These are phyloP conservation scores for Callyntrura guangdongensis DNA, from an alignment of 2,888 invertebrate genomes.

Conservation along the genomic window DNA sequence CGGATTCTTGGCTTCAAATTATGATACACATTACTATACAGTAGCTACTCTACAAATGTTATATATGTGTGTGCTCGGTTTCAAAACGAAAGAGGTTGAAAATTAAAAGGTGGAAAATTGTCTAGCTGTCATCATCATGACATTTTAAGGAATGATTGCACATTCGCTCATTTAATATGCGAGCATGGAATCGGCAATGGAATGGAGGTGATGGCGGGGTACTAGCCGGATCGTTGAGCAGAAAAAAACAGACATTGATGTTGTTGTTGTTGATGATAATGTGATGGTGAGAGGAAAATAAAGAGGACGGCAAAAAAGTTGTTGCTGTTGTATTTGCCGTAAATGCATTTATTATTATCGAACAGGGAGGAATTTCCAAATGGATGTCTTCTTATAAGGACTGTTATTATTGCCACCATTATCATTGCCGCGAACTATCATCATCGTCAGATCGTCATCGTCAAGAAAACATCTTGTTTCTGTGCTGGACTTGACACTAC, in stretches of 20 bases:
- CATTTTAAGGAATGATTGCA: constrained; percentile 35
- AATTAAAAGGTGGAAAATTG: constrained; percentile 53
- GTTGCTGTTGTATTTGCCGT: not conserved
- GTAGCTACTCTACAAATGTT: not conserved
- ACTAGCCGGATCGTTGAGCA: not conserved
- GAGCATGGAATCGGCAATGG: not conserved
- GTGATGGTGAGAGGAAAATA: not conserved
- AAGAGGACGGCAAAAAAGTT: not conserved
- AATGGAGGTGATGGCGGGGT: not conserved
- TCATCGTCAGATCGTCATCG: too few species aligned
- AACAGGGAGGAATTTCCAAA: constrained; percentile 40
- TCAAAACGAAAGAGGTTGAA: constrained; percentile 50
- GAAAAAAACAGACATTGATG: not conserved
- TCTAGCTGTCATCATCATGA: constrained; percentile 62
- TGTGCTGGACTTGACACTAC: constrained; percentile 8
- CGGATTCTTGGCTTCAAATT: not conserved
- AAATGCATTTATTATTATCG: constrained; percentile 25
- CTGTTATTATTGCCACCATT: constrained; percentile 20
- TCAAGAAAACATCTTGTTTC: not conserved
- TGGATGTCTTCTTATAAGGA: constrained; percentile 11
- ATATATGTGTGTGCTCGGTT: not conserved
- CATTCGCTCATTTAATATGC: not conserved
- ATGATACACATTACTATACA: constrained; percentile 17
- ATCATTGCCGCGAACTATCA: not conserved
- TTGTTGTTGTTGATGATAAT: constrained; percentile 3